Percentiles rank a stretch among this genome's conserved stretches.
These are phyloP conservation scores for Saguinus oedipus DNA, from an alignment of 2,797 vertebrate species.

Conservation along the genomic window DNA sequence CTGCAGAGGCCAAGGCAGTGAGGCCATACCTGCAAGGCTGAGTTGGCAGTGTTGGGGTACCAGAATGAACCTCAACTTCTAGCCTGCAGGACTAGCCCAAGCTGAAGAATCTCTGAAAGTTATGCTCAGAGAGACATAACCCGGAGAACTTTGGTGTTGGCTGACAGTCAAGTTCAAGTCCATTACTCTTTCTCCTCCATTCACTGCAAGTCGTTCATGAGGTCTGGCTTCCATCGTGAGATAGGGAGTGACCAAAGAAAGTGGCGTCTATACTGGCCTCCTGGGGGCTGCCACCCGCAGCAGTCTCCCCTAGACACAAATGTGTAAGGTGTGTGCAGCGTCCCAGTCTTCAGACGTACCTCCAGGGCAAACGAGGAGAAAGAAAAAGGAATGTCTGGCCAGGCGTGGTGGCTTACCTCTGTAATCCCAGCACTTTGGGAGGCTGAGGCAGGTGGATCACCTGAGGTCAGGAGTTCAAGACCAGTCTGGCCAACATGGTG, in stretches of 20 bases:
- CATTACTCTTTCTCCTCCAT: background rate
- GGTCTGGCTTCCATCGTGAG: background rate
- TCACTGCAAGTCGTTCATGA: background rate
- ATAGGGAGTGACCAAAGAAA: background rate
- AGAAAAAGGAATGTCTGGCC: background rate
- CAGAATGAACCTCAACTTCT: background rate
- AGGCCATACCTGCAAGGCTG: background rate
- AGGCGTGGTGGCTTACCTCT: too few relatives aligned
- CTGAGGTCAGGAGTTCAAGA: too few relatives aligned
- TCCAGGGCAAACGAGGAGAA: background rate
- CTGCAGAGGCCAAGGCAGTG: background rate
- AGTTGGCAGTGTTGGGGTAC: background rate
- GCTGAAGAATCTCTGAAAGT: background rate
- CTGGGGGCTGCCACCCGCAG: fast-evolving
- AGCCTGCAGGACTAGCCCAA: background rate
- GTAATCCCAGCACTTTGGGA: too few relatives aligned
- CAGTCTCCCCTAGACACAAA: background rate
- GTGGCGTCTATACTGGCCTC: background rate
- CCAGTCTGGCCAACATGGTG: too few relatives aligned
- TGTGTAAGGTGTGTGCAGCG: background rate
- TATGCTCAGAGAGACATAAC: background rate
- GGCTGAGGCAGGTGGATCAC: too few relatives aligned
- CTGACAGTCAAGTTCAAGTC: background rate
- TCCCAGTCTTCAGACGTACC: background rate
- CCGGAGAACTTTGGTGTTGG: background rate